Evolutionary conservation across 2,888 invertebrate species (phyloP), one percentile per base, ranked within the genome.

Genomic region (Hesperia comma): DNA sequence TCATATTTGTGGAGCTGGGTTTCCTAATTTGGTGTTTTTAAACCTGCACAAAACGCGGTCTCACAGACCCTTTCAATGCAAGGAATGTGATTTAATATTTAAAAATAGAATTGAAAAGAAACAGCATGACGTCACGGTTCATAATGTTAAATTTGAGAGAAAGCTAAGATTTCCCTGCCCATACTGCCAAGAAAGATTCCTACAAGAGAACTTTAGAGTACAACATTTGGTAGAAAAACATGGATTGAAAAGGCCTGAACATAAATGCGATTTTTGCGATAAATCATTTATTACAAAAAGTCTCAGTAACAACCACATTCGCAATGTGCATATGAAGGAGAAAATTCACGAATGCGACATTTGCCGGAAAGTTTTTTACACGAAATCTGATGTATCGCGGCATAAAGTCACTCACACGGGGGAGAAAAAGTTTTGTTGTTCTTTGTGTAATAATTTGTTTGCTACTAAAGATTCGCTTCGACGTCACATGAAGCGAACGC

Each of bases 251-350:
- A 85, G 75, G 49, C 92, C 92, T 0, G 86, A 89, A 6, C 78
- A 83, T 41, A 82, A 73, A 46, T 92, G 92, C 53, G 51, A 68
- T 0, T 69, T 87, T 10, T 92, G 92, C 61, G 63, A 74, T 0
- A 92, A 92, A 74, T 71, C 72, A 0, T 92, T 88, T 70, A 77
- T 91, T 54, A 91, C 91, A 0, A 79, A 77, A 2, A 88, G 90
- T 72, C 69, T 92, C 0, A 73, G 80, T 17, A 92, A 90, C 63
- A 89, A 87, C 73, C 92, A 92, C 68, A 71, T 88, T 2, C 88
- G 86, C 67, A 83, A 79, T 15, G 90, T 90, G 0, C 92, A 92
- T 70, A 80, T 85, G 72, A 92, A 90, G 55, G 88, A 90, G 68
- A 88, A 83, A 62, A 82, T 76, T 15, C 83, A 87, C 1, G 85